Evolutionary conservation across 2,888 invertebrate species (phyloP).

Genomic region (Leptinotarsa tumamoca): DNA sequence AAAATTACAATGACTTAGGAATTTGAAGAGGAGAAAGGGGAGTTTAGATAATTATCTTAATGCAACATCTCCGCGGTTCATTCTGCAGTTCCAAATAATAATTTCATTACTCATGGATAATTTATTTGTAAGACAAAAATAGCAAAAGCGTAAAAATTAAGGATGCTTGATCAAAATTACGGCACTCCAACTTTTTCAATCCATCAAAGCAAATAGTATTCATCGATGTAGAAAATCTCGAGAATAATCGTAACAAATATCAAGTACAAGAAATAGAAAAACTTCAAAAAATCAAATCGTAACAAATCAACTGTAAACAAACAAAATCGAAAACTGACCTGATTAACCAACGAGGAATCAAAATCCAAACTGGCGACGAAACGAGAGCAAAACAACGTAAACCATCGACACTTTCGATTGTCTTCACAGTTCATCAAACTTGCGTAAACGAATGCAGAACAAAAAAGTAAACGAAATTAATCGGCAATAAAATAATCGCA

Average conservation of each 20-base stretch:
- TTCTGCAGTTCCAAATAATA: background rate
- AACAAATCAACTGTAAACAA: constrained; percentile 22
- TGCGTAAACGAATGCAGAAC: constrained; percentile 26
- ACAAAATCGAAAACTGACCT: constrained; percentile 40
- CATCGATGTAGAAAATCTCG: constrained; percentile 2
- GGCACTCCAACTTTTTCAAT: background rate
- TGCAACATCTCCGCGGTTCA: background rate
- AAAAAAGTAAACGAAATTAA: constrained; percentile 22
- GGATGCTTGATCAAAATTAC: constrained; percentile 1
- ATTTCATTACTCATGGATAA: background rate
- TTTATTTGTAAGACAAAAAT: background rate
- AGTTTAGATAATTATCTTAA: background rate
- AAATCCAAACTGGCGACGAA: constrained; percentile 38
- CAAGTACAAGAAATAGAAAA: constrained; percentile 11
- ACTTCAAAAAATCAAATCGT: constrained; percentile 25
- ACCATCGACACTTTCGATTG: constrained; percentile 43
- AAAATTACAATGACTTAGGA: background rate
- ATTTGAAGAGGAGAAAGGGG: background rate
- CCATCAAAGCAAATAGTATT: background rate
- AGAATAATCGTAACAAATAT: background rate
- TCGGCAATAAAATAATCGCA: constrained; percentile 22
- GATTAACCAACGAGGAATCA: constrained; percentile 35
- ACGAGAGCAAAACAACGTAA: constrained; percentile 32
- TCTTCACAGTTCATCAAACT: constrained; percentile 36
- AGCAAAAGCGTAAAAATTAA: background rate